Evolutionary conservation across 2,797 vertebrate species (phyloP), one percentile per base, ranked within the genome.

Genomic region (Muraenolepis orangiensis): DNA sequence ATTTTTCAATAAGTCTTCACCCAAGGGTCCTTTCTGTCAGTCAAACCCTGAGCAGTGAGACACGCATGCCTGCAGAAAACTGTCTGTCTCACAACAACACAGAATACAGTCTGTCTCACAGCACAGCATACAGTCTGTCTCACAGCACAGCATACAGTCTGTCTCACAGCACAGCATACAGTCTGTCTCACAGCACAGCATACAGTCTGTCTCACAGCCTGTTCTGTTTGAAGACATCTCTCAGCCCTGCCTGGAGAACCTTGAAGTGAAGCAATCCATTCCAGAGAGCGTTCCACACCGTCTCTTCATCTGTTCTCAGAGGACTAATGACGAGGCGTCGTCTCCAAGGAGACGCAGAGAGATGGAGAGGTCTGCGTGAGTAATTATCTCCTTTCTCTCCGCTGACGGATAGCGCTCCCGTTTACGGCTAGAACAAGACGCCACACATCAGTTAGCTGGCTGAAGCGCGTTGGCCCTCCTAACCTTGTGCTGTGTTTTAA

Each of bases 1-100:
- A 86, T 91, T 93, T 91, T 92, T 90, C 90, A 91, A 90, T 91
- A 93, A 89, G 82, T 84, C 84, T 76, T 85, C 46, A 83, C 92
- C 86, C 87, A 82, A 87, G 87, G 90, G 88, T 87, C 83, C 82
- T 86, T 85, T 81, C 84, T 84, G 86, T 86, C 89, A 88, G 57
- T 70, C 73, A 51, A 75, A 79, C 4, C 51, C 78, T 83, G 78
- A 85, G 76, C 51, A 70, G 75, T 76, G 72, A 18, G 70, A 75
- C 75, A 82, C 75, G 79, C 78, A 79, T 74, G 77, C 75, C 79
- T 85, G 84, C 71, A 79, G 67, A 80, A 13, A 34, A 72, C 29
- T 77, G 3, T 46, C 20, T 81, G 70, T 66, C 40, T 70, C 68
- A 46, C 23, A 5, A n/a, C 66, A n/a, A 34, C 68, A 30, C 42